Conservation (phyloP, 2,888 invertebrate species). For the Rugalucina vietnamica region DNA sequence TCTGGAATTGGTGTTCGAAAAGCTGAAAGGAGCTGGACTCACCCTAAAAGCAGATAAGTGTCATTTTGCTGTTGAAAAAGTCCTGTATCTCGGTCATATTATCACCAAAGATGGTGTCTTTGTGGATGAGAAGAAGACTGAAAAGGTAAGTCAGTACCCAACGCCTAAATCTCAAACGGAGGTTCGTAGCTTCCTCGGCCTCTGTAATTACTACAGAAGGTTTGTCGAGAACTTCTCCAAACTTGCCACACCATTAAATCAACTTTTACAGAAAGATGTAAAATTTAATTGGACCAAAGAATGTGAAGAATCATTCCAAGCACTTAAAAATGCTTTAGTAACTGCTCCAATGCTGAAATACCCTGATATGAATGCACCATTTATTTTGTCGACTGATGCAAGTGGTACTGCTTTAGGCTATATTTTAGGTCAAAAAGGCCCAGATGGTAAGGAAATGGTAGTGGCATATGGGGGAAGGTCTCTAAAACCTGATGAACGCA, state of each 20-base stretch:
- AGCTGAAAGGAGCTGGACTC: slow-evolving; percentile 42
- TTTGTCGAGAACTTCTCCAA: slow-evolving; percentile 47
- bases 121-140: slow-evolving; percentile 51
- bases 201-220: slow-evolving; percentile 50
- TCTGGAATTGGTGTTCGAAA: slow-evolving; percentile 44
- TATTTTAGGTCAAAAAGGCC: slow-evolving; percentile 29
- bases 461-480: slow-evolving; percentile 58
- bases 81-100: slow-evolving; percentile 63
- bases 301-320: slow-evolving; percentile 20
- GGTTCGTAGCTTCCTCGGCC: slow-evolving; percentile 47
- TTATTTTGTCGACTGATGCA: slow-evolving; percentile 40
- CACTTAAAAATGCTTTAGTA: slow-evolving; percentile 3
- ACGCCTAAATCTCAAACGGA: slow-evolving; percentile 51
- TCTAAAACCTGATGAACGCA: slow-evolving; percentile 33
- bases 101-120: slow-evolving; percentile 60
- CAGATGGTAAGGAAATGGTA: slow-evolving; percentile 37
- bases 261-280: slow-evolving; percentile 40
- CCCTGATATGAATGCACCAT: slow-evolving; percentile 30
- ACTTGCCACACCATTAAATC: slow-evolving; percentile 49
- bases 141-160: slow-evolving; percentile 50
- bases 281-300: slow-evolving; percentile 31
- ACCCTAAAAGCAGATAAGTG: slow-evolving; percentile 56
- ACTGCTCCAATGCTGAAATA: slow-evolving; percentile 37
- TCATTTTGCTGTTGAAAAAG: slow-evolving; percentile 55
- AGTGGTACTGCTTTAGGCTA: slow-evolving; percentile 27